phyloP scores from a whole-genome alignment of 2,888 invertebrate genomes.

The Deilephila elpenor region DNA sequence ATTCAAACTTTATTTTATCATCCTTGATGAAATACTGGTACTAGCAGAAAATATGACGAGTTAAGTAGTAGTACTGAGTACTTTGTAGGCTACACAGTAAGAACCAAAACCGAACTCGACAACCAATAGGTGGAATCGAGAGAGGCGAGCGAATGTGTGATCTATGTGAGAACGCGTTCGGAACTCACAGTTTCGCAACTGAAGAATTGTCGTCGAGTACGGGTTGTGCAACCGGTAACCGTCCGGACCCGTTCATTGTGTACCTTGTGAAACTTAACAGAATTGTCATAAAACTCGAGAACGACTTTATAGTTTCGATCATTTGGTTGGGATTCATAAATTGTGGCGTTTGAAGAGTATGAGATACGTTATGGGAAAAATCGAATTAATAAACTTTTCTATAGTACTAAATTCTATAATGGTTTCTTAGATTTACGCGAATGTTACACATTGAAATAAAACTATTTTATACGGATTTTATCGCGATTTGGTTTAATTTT shows the following conservation, averaged over 20 bases:
- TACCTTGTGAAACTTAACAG: slow-evolving; percentile 50
- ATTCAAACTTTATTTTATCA: no score
- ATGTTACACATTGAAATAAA: no score
- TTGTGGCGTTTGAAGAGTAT: no score
- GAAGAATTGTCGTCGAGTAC: slow-evolving; percentile 57
- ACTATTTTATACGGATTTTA: no score
- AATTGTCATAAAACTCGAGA: slow-evolving; percentile 18
- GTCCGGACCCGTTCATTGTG: slow-evolving; percentile 52
- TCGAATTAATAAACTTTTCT: no score
- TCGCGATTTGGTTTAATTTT: no score
- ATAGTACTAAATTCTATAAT: no score
- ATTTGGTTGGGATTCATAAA: neutral
- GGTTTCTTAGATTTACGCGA: no score
- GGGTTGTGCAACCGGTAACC: slow-evolving; percentile 63
- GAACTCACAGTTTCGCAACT: slow-evolving; percentile 60
- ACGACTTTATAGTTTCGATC: neutral
- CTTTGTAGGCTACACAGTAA: neutral
- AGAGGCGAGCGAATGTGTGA: slow-evolving; percentile 55
- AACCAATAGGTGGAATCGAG: slow-evolving; percentile 44
- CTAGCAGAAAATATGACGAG: neutral
- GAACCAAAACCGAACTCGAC: slow-evolving; percentile 1
- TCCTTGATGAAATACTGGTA: no score
- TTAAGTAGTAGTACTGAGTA: neutral
- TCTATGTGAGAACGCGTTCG: slow-evolving; percentile 61
- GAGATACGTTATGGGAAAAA: no score